These are phyloP conservation scores for Callorhinus ursinus DNA, from an alignment of 2,113 vertebrate species.

Conservation along the genomic window DNA sequence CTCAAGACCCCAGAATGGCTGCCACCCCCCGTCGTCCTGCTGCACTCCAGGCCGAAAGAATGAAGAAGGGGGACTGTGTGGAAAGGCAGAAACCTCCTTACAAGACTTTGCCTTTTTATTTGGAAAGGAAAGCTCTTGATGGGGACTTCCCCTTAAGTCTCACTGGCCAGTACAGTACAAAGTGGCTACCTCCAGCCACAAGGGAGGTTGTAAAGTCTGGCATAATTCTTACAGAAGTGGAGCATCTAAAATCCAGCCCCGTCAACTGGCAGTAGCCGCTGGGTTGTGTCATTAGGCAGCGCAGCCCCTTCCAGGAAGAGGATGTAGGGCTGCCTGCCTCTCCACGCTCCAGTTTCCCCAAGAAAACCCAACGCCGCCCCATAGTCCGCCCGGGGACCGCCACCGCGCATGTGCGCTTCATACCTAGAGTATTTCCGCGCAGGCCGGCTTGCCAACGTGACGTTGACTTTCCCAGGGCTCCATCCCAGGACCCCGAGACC, in stretches of 20 bases:
- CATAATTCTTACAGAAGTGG: neutral
- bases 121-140: neutral
- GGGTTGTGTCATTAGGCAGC: neutral
- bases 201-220: neutral
- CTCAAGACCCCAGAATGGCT: neutral
- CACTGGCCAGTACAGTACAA: neutral
- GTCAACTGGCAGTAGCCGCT: neutral
- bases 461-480: neutral
- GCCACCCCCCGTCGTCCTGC: neutral
- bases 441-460: neutral
- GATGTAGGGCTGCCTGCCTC: neutral
- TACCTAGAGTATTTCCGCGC: neutral
- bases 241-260: neutral
- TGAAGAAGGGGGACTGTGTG: neutral
- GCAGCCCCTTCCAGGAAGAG: neutral
- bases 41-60: neutral
- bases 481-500: neutral
- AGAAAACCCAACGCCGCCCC: neutral
- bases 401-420: rapidly evolving
- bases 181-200: neutral
- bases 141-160: neutral
- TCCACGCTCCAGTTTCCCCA: neutral
- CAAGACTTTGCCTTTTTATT: neutral
- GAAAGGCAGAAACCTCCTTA: neutral
- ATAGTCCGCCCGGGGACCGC: neutral